phyloP scores from a whole-genome alignment of 2,888 invertebrate species.

The Hipparchia sbordonii region DNA sequence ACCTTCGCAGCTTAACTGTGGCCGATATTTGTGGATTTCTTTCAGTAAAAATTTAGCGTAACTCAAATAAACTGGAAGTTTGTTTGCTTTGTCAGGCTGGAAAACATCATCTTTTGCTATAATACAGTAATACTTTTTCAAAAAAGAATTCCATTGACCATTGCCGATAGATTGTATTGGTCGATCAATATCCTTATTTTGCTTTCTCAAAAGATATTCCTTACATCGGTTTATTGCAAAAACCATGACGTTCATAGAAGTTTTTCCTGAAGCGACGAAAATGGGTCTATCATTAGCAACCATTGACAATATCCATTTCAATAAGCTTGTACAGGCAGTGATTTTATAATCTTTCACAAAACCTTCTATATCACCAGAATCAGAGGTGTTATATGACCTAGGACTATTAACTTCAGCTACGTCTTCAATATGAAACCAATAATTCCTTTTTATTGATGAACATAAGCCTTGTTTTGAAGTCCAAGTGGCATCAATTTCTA shows the following conservation, averaged over 20 bases:
- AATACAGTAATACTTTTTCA: slow-evolving; percentile 85
- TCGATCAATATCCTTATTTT: slow-evolving; percentile 86
- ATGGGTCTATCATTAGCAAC: slow-evolving; percentile 66
- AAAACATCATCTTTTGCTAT: slow-evolving; percentile 83
- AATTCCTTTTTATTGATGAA: slow-evolving; percentile 81
- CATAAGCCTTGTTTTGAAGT: slow-evolving; percentile 77
- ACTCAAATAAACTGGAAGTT: slow-evolving; percentile 60
- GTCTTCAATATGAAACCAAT: slow-evolving; percentile 85
- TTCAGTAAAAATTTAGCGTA: slow-evolving; percentile 82
- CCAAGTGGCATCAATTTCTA: slow-evolving; percentile 67
- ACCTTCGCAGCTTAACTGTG: slow-evolving; percentile 89
- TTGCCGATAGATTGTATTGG: slow-evolving; percentile 61
- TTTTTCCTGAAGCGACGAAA: slow-evolving; percentile 76
- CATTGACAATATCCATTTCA: slow-evolving; percentile 83
- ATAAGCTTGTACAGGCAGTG: slow-evolving; percentile 89
- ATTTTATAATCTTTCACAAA: slow-evolving; percentile 89
- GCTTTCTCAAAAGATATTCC: slow-evolving; percentile 82
- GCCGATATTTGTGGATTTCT: slow-evolving; percentile 82
- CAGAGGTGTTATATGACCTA: slow-evolving; percentile 86
- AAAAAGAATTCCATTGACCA: slow-evolving; percentile 87
- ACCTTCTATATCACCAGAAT: slow-evolving; percentile 80
- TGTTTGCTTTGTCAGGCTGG: slow-evolving; percentile 61
- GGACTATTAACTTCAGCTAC: slow-evolving; percentile 87
- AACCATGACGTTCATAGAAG: slow-evolving; percentile 83
- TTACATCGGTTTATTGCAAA: slow-evolving; percentile 88